phyloP scores from a whole-genome alignment of 2,888 invertebrate species.

The Odontothrips loti region DNA sequence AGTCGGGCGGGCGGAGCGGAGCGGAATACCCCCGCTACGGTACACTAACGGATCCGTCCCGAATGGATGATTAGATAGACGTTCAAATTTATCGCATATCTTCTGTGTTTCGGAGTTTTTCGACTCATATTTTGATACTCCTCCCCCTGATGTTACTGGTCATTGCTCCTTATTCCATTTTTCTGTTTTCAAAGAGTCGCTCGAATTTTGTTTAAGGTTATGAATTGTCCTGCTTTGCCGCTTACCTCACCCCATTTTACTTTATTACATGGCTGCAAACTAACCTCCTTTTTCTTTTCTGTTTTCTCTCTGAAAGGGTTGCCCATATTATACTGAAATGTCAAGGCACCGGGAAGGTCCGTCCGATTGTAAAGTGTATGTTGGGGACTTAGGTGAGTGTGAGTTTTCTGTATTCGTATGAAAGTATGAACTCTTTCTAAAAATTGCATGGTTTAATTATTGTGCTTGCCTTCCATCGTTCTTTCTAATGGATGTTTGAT shows the following conservation, averaged over 20 bases:
- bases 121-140: no score
- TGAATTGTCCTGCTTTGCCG: not conserved
- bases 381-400: conserved; percentile 87
- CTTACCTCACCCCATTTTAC: no score
- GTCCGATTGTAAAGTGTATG: conserved; percentile 88
- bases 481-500: not conserved
- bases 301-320: not conserved
- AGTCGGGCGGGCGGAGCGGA: no score
- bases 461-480: not conserved
- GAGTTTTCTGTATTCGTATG: not conserved
- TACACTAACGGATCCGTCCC: no score
- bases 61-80: no score
- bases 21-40: no score
- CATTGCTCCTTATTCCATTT: no score
- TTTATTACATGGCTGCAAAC: not conserved
- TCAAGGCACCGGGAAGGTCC: not conserved
- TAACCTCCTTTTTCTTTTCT: not conserved
- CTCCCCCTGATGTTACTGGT: no score
- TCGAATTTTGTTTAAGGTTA: not conserved
- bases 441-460: not conserved
- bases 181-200: no score
- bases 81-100: no score
- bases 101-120: no score
- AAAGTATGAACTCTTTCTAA: not conserved
- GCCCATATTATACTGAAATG: not conserved